These are phyloP conservation scores for Geococcyx californianus DNA, from an alignment of 2,113 vertebrate genomes.

Conservation along the genomic window DNA sequence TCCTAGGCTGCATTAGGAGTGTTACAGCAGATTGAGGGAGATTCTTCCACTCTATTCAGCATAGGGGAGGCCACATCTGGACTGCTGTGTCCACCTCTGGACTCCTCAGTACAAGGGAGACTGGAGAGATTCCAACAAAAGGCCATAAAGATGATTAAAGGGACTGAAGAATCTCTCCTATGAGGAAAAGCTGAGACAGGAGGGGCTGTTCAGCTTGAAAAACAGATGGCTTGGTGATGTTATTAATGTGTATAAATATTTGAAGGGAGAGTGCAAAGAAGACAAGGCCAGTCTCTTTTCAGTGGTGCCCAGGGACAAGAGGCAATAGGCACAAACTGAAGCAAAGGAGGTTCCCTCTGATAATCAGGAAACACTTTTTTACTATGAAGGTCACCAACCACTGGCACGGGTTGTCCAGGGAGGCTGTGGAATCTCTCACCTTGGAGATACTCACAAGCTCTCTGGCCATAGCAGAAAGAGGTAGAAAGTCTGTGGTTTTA, in stretches of 20 bases:
- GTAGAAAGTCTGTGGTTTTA: background rate
- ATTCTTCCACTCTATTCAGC: background rate
- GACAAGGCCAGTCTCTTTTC: background rate
- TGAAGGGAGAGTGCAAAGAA: background rate
- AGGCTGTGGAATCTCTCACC: background rate
- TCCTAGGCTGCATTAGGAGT: background rate
- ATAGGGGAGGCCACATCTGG: background rate
- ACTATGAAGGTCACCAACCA: background rate
- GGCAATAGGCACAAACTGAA: background rate
- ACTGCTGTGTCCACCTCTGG: background rate
- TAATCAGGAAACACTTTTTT: background rate
- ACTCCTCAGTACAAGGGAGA: background rate
- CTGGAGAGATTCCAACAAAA: background rate
- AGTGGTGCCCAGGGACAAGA: background rate
- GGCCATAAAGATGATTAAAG: background rate
- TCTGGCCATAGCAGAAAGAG: background rate
- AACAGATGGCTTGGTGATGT: background rate
- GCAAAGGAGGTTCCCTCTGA: background rate
- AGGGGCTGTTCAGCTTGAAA: background rate
- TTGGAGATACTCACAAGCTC: background rate
- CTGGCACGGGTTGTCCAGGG: background rate
- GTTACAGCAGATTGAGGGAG: background rate
- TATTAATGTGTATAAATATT: background rate
- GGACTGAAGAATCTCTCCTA: background rate
- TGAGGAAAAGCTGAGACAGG: background rate